Evolutionary conservation across 2,113 vertebrate species (phyloP).

Genomic region (Mystacornis crossleyi): DNA sequence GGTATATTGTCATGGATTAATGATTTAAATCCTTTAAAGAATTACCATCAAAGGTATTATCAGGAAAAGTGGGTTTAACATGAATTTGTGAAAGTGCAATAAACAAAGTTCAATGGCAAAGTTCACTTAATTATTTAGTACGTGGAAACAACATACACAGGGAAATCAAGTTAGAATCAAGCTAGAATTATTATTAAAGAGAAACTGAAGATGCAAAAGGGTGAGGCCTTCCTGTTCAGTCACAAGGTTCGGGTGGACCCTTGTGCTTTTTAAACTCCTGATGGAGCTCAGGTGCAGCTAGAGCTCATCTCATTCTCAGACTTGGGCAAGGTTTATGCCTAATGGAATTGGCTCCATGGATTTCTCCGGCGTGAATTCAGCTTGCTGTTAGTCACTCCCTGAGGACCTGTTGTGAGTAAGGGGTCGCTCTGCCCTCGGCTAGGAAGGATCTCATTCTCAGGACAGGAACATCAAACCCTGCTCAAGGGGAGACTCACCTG

Average conservation of each 20-base stretch:
- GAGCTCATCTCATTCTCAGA: neutral
- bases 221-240: neutral
- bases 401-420: neutral
- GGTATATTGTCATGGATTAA: neutral
- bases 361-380: neutral
- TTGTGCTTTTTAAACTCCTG: neutral
- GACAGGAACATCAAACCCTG: neutral
- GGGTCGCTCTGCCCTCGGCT: neutral
- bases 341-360: neutral
- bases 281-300: neutral
- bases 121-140: neutral
- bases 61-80: neutral
- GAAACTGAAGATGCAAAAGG: neutral
- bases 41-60: neutral
- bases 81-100: neutral
- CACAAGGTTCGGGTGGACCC: neutral
- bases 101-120: neutral
- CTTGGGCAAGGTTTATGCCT: neutral
- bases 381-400: neutral
- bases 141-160: neutral
- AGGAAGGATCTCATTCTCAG: neutral
- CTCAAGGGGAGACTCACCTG: neutral
- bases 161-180: neutral
- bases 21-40: neutral
- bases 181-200: neutral